A percentile compares a stretch with the other conserved stretches of the same genome.
These are phyloP conservation scores for Mythimna vitellina DNA, from an alignment of 2,888 invertebrate genomes.

Conservation along the genomic window DNA sequence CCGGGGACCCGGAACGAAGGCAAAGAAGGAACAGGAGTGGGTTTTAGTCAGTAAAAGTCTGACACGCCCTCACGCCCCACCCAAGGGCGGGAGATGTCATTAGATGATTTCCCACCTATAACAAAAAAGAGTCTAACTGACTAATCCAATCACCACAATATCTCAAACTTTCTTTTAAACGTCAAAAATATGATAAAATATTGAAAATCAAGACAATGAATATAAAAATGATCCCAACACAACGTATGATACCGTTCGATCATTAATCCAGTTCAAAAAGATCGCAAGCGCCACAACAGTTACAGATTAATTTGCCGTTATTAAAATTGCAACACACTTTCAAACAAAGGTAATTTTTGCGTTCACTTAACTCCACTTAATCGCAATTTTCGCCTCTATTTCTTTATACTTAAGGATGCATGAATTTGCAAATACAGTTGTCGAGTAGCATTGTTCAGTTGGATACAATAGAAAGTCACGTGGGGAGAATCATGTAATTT, in stretches of 20 bases:
- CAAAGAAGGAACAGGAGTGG: too few species aligned
- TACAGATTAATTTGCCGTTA: conserved; percentile 66
- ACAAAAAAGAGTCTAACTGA: too few species aligned
- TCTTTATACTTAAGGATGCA: rapidly evolving
- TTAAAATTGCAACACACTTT: conserved; percentile 67
- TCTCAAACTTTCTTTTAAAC: not conserved
- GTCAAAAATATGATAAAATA: not conserved
- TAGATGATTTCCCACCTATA: too few species aligned
- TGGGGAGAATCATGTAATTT: conserved; percentile 61
- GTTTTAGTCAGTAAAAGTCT: too few species aligned
- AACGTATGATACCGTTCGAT: conserved; percentile 55
- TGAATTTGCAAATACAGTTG: conserved; percentile 13
- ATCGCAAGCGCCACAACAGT: conserved; percentile 56
- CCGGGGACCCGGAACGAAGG: too few species aligned
- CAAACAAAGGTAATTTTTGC: conserved; percentile 35
- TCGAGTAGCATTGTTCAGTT: conserved; percentile 4
- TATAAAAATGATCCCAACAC: not conserved
- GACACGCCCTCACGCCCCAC: too few species aligned
- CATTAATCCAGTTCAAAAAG: conserved; percentile 38
- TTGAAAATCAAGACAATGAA: not conserved
- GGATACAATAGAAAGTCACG: conserved; percentile 66
- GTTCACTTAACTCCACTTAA: not conserved
- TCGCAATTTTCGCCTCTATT: conserved; percentile 40
- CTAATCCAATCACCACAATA: too few species aligned
- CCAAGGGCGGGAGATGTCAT: too few species aligned